phyloP scores from a whole-genome alignment of 2,113 vertebrate genomes.

The Mesitornis unicolor region DNA sequence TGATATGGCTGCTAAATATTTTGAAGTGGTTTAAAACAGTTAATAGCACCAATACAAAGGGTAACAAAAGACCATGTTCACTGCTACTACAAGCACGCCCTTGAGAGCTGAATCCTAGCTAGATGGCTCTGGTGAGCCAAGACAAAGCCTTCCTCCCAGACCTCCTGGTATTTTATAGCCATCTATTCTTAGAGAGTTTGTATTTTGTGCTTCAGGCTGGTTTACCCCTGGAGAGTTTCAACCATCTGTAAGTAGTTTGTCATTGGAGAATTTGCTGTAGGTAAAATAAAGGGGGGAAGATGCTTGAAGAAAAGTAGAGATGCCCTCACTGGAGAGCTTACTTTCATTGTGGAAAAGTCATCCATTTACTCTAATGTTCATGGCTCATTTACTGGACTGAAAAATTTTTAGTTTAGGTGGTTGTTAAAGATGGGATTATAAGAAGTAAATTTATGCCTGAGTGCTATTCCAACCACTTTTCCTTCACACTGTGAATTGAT shows the following conservation, averaged over 20 bases:
- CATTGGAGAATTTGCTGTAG: constrained; percentile 1
- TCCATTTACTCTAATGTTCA: not conserved
- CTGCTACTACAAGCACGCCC: not conserved
- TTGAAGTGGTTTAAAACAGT: not conserved
- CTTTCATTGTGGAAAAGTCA: not conserved
- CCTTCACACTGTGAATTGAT: not conserved
- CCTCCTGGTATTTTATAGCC: not conserved
- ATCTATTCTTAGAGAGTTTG: not conserved
- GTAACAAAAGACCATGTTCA: not conserved
- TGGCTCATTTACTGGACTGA: not conserved
- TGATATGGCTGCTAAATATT: not conserved
- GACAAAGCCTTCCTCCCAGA: not conserved
- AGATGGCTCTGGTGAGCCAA: not conserved
- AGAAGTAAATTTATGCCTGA: not conserved
- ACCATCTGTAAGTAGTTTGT: not conserved
- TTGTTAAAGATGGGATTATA: constrained; percentile 10
- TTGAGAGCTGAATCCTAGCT: not conserved
- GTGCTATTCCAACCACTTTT: not conserved
- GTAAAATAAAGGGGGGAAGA: not conserved
- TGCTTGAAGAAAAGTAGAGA: not conserved
- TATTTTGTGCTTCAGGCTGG: not conserved
- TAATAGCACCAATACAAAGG: not conserved
- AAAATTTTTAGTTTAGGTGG: constrained; percentile 25
- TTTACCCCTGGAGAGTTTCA: not conserved
- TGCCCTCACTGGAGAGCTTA: not conserved